Base-by-base conservation (phyloP, 2,113 vertebrate genomes). In the Clarias macrocephalus region DNA sequence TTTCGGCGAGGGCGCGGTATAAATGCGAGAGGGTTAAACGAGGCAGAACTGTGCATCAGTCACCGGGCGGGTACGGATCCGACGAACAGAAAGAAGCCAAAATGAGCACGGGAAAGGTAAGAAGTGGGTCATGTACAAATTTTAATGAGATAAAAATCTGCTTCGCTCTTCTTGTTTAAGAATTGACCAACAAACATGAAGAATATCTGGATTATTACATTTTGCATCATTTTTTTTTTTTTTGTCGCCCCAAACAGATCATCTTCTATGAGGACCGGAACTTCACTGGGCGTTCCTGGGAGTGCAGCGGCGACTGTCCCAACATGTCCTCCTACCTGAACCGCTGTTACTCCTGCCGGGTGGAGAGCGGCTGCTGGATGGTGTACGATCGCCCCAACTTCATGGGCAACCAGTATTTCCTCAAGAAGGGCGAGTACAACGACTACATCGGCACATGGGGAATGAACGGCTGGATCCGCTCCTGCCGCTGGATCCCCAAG, bases 231-330 rank as follows among this genome's bases (percentile, higher is more conserved):
- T 56, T 42, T 42, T 37, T 37, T 37, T 37, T 37, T 37, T 37
- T 2, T 37, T 37, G 33, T 37, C 21, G 63, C n/a, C 33, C 30
- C 4, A 16, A 30, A 56, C 81, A 95, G 93, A 93, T 94, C 65
- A 92, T 91, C 76, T 95, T 94, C 90, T 95, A 93, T 19, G 93
- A 95, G 90, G 93, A 93, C 60, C 90, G 88, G 59, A 94, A 94
- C 91, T 94, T 94, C 86, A 90, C 89, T 86, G 93, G 94, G 59
- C 93, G 92, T 18, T 93, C 91, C 86, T 94, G 93, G 87, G 94
- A 95, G 81, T 93, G 92, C 91, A 93, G 91, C 92, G 93, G 84
- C 56, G 94, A 95, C 91, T 94, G 94, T 52, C 59, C 73, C 30
- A 90, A 92, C 75, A 84, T 93, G 89, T 28, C 42, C 56, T 15